Evolutionary conservation across 1,140 invertebrate genomes (phyloP).

Genomic region (Drosophila bocqueti): DNA sequence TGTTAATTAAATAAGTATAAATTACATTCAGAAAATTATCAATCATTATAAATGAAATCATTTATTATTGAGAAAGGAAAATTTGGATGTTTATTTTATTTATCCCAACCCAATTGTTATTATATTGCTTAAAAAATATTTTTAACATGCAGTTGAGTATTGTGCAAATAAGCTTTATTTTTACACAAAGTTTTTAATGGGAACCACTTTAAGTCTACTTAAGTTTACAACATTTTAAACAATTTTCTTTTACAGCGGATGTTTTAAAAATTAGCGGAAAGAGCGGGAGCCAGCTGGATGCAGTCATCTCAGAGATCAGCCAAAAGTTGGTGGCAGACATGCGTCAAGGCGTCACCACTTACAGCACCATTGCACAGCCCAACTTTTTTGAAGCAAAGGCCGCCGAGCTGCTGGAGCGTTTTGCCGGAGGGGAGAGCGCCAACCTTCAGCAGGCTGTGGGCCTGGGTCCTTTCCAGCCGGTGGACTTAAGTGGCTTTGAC

Average conservation of each 20-base stretch:
- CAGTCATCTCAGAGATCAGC: constrained; percentile 45
- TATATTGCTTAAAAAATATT: no score
- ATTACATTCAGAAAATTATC: no score
- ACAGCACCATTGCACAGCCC: constrained; percentile 67
- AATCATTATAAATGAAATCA: no score
- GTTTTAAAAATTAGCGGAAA: constrained; percentile 69
- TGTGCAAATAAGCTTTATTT: no score
- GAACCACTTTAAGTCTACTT: no score
- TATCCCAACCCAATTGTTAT: no score
- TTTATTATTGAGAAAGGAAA: no score
- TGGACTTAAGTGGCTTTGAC: constrained; percentile 73
- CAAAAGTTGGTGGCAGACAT: constrained; percentile 74
- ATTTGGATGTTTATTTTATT: no score
- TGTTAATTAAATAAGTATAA: not conserved
- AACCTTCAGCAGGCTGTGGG: constrained; percentile 56
- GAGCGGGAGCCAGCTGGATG: constrained; percentile 59
- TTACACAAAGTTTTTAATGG: no score
- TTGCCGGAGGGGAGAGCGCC: not conserved
- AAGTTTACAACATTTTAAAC: not conserved
- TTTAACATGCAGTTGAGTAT: no score
- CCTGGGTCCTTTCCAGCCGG: constrained; percentile 50
- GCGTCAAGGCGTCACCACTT: constrained; percentile 57
- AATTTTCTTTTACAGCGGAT: constrained; percentile 41
- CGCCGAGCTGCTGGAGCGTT: constrained; percentile 52
- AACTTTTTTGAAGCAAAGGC: constrained; percentile 77